Evolutionary conservation across 2,888 invertebrate species (phyloP).

Genomic region (Drosophila vallismaia): DNA sequence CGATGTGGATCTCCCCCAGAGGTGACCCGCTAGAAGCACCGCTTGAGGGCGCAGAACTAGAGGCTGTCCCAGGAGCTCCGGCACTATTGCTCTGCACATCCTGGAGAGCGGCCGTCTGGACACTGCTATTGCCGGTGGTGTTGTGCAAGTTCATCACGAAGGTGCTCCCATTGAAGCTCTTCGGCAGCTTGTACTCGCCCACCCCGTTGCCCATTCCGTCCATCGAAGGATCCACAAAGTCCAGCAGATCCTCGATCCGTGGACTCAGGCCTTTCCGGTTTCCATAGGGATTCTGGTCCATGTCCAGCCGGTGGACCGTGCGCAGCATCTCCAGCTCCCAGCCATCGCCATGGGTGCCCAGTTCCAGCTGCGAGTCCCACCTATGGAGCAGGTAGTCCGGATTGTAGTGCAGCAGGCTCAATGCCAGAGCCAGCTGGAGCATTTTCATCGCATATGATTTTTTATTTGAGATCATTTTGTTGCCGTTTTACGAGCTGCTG

Average conservation of each 20-base stretch:
- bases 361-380: slow-evolving; percentile 82
- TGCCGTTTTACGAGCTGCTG: neutral
- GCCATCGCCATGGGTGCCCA: slow-evolving; percentile 80
- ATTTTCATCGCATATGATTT: slow-evolving; percentile 93
- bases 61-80: slow-evolving; percentile 28
- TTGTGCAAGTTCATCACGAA: slow-evolving; percentile 87
- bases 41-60: slow-evolving; percentile 18
- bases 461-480: slow-evolving; percentile 90
- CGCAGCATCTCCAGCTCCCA: slow-evolving; percentile 84
- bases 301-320: slow-evolving; percentile 81
- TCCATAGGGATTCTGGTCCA: slow-evolving; percentile 81
- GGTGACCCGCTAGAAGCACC: slow-evolving; percentile 44
- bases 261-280: slow-evolving; percentile 84
- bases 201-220: neutral
- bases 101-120: slow-evolving; percentile 80
- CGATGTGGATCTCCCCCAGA: slow-evolving; percentile 62
- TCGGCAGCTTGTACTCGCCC: slow-evolving; percentile 56
- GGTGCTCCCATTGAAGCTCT: slow-evolving; percentile 85
- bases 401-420: slow-evolving; percentile 91
- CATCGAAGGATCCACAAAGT: slow-evolving; percentile 86
- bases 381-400: slow-evolving; percentile 89
- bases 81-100: slow-evolving; percentile 68
- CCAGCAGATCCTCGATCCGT: slow-evolving; percentile 82
- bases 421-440: slow-evolving; percentile 90
- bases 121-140: slow-evolving; percentile 69